Evolutionary conservation across 2,797 vertebrate species (phyloP), one percentile per base, ranked within the genome.

Genomic region (Syncerus caffer): DNA sequence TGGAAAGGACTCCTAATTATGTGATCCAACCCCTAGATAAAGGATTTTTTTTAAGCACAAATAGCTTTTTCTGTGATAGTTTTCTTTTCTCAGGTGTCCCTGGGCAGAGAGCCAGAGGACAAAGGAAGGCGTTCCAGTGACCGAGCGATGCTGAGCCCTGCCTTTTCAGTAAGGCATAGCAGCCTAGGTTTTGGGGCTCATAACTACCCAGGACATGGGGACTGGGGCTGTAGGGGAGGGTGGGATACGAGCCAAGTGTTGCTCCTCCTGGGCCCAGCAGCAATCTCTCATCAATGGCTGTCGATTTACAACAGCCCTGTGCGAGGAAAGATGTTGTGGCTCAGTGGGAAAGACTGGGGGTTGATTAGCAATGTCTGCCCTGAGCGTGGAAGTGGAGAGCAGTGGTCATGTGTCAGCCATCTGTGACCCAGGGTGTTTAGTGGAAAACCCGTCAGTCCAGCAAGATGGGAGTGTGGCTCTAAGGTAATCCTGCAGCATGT

Each of bases 41-140:
- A 97, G 90, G 85, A 89, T 25, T 84, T 89, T 47, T 96, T 91
- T 34, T n/a, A 64, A 92, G 47, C 93, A 80, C 96, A 95, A 95
- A 95, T 91, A 79, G 92, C 94, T 67, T 92, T 93, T 94, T 93
- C 78, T 95, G 57, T 93, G 82, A 96, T 83, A 90, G 89, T 90
- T 95, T 95, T 76, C 45, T 93, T 87, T 88, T 92, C 93, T 92
- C 31, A 1, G 97, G 74, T 0, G 1, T 74, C 62, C 58, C 87
- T 87, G 87, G 82, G 92, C 93, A 93, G 53, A 95, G 67, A 94
- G 94, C 90, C 96, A 93, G 95, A 97, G 94, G 95, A 95, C 96
- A 89, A 38, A 57, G 47, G 67, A 85, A 57, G 45, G 53, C 58
- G 60, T 95, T 80, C 62, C 55, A 53, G 71, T 67, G 97, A 93